A percentile compares a stretch with the other conserved stretches of the same genome.
Evolutionary conservation across 2,113 vertebrate genomes (phyloP).

Genomic region (Speoplatyrhinus poulsoni): DNA sequence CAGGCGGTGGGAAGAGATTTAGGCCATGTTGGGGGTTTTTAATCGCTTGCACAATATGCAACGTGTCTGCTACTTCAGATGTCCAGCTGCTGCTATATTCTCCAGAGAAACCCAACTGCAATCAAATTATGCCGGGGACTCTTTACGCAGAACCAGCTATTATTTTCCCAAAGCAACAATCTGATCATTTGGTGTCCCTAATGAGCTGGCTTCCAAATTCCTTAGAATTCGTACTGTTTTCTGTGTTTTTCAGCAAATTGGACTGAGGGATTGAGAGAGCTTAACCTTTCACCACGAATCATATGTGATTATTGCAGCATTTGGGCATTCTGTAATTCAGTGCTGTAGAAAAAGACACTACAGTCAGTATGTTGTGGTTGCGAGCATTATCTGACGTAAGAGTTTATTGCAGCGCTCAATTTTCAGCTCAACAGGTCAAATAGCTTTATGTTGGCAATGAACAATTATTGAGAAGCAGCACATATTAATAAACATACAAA

Average conservation of each 20-base stretch:
- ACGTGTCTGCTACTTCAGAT: conserved; percentile 31
- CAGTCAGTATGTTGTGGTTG: conserved; percentile 42
- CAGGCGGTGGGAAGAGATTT: conserved; percentile 57
- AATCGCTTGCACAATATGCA: conserved; percentile 57
- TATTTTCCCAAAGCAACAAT: conserved; percentile 53
- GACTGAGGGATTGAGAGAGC: conserved; percentile 52
- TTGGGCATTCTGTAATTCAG: conserved; percentile 53
- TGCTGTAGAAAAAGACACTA: conserved; percentile 30
- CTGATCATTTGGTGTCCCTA: conserved; percentile 54
- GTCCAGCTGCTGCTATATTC: conserved; percentile 61
- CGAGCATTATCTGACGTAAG: conserved; percentile 47
- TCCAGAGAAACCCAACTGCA: conserved; percentile 36
- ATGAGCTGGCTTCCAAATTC: conserved; percentile 49
- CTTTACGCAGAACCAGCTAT: conserved; percentile 55
- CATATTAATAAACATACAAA: conserved; percentile 22
- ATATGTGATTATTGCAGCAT: conserved; percentile 63
- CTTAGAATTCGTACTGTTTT: conserved; percentile 47
- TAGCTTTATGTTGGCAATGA: background rate
- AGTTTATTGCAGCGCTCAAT: conserved; percentile 37
- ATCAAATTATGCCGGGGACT: conserved; percentile 43
- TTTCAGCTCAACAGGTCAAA: conserved; percentile 46
- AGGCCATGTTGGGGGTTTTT: conserved; percentile 50
- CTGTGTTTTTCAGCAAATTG: conserved; percentile 48
- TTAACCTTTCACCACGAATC: conserved; percentile 70
- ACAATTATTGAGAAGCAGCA: background rate